Conservation (phyloP, 1,140 invertebrate genomes). For the Melitaea cinxia region DNA sequence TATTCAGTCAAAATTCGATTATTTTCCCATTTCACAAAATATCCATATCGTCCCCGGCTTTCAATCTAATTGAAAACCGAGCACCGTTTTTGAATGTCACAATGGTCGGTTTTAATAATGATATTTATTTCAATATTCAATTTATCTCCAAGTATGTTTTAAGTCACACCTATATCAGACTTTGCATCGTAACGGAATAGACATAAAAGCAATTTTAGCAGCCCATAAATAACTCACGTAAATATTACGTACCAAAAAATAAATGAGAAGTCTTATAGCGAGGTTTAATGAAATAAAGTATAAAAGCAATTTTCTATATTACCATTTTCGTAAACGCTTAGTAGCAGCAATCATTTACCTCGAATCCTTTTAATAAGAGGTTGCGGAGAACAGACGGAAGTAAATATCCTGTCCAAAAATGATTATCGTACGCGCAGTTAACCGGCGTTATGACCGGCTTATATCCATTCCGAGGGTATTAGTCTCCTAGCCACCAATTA, state of each 20-base stretch:
- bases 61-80: conserved; percentile 76
- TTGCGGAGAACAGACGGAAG: conserved; percentile 69
- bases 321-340: conserved; percentile 38
- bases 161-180: background rate
- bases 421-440: conserved; percentile 76
- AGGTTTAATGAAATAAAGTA: conserved; percentile 28
- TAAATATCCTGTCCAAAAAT: conserved; percentile 77
- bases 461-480: conserved; percentile 77
- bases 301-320: conserved; percentile 33
- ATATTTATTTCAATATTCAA: conserved; percentile 54
- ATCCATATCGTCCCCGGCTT: conserved; percentile 77
- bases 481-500: conserved; percentile 75
- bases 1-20: conserved; percentile 81
- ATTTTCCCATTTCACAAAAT: conserved; percentile 80
- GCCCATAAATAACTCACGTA: conserved; percentile 6
- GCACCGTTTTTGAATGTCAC: conserved; percentile 58
- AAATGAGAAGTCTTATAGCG: conserved; percentile 10
- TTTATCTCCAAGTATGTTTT: conserved; percentile 4
- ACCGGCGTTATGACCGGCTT: conserved; percentile 73
- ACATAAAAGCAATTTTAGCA: background rate
- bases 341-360: conserved; percentile 46
- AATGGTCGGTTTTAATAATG: conserved; percentile 65
- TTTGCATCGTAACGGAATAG: conserved; percentile 1
- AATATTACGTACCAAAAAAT: conserved; percentile 16
- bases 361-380: conserved; percentile 70